Conservation (phyloP, 1,140 invertebrate species). For the Platyura marginata region DNA sequence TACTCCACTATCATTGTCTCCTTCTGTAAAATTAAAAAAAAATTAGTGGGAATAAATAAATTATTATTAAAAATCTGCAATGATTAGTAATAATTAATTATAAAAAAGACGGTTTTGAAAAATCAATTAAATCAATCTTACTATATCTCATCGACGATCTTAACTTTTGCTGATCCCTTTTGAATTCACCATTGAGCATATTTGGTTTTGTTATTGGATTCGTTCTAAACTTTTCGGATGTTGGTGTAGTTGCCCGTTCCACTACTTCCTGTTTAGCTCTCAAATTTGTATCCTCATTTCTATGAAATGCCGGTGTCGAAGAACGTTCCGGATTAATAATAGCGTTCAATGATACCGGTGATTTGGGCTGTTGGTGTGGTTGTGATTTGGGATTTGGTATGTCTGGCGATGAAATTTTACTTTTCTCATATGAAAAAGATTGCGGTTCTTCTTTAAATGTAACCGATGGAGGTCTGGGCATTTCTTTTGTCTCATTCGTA, state of each 20-base stretch:
- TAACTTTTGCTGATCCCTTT: background rate
- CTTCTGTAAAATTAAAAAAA: constrained; percentile 38
- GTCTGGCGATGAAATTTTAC: too few species aligned
- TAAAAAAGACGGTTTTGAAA: background rate
- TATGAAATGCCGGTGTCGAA: background rate
- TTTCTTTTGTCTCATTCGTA: background rate
- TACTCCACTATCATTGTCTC: constrained; percentile 58
- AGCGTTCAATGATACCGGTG: background rate
- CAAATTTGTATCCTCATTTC: background rate
- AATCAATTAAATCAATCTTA: background rate
- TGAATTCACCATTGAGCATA: background rate
- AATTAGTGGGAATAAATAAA: constrained; percentile 7
- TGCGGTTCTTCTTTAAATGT: background rate
- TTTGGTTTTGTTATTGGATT: background rate
- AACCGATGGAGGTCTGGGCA: background rate
- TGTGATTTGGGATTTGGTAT: too few species aligned
- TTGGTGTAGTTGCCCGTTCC: background rate
- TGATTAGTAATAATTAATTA: background rate
- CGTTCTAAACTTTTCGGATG: background rate
- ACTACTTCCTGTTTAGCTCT: too few species aligned
- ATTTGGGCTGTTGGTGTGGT: background rate
- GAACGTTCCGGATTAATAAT: background rate
- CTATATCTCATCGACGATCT: background rate
- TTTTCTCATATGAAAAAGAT: background rate
- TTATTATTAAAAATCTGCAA: background rate